Evolutionary conservation across 2,888 invertebrate genomes (phyloP).

Genomic region (Teleogryllus oceanicus): DNA sequence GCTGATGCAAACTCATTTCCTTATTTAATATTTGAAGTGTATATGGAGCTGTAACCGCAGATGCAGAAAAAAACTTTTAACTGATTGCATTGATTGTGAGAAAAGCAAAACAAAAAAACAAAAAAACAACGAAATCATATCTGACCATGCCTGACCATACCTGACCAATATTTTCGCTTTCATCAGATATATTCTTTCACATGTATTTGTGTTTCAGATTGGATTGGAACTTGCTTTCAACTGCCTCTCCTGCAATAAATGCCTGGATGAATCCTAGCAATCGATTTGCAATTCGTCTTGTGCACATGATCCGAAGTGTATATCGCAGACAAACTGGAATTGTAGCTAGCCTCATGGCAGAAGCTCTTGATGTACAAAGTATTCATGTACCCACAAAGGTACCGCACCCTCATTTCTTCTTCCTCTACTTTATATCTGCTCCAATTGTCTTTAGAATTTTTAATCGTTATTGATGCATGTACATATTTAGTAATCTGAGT

Average conservation of each 20-base stretch:
- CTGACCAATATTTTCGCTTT: constrained; percentile 23
- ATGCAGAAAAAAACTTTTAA: too few species aligned
- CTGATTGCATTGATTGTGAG: too few species aligned
- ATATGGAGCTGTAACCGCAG: too few species aligned
- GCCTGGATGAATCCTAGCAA: constrained; percentile 98
- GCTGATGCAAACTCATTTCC: too few species aligned
- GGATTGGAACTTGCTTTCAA: constrained; percentile 95
- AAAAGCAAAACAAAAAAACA: too few species aligned
- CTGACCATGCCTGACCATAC: too few species aligned
- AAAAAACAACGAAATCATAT: too few species aligned
- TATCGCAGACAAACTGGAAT: constrained; percentile 79
- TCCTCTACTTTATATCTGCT: neutral
- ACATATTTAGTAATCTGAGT: too few species aligned
- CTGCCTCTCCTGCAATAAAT: constrained; percentile 93
- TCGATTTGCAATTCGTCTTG: constrained; percentile 78
- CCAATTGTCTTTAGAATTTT: neutral
- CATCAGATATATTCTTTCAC: neutral
- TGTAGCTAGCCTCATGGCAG: constrained; percentile 92
- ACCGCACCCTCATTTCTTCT: constrained; percentile 27
- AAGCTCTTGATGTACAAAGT: constrained; percentile 82
- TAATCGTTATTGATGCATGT: too few species aligned
- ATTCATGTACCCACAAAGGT: constrained; percentile 78
- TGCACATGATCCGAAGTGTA: constrained; percentile 74
- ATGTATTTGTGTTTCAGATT: constrained; percentile 53
- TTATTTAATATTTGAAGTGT: too few species aligned